phyloP scores from a whole-genome alignment of 1,140 invertebrate genomes.

The Stegodyphus dumicola region DNA sequence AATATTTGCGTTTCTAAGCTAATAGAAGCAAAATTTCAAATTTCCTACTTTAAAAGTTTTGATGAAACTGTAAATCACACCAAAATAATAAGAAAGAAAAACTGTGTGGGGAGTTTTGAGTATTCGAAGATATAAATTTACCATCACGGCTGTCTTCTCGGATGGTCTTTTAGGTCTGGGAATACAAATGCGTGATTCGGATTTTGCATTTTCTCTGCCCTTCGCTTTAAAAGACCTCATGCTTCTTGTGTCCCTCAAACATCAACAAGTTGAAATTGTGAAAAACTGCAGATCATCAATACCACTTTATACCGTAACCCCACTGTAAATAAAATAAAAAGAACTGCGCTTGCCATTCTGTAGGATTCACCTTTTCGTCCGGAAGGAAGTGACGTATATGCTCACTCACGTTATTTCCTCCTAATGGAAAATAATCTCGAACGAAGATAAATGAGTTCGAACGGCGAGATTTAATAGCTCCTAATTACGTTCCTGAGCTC shows the following conservation, averaged over 20 bases:
- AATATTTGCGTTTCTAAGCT: too few relatives aligned
- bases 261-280: background rate
- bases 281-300: slow-evolving; percentile 2
- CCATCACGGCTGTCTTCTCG: too few relatives aligned
- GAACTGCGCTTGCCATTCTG: background rate
- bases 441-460: slow-evolving; percentile 2
- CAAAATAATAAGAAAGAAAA: too few relatives aligned
- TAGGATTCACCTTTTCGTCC: background rate
- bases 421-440: slow-evolving; percentile 19
- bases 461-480: slow-evolving; percentile 1
- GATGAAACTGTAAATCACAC: too few relatives aligned
- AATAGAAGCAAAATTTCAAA: too few relatives aligned
- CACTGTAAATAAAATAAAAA: background rate
- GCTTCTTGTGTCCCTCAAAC: background rate
- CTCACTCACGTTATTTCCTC: slow-evolving; percentile 4
- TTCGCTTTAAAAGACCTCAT: background rate
- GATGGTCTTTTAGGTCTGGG: too few relatives aligned
- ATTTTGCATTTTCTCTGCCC: background rate
- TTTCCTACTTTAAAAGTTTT: too few relatives aligned
- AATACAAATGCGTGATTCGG: too few relatives aligned
- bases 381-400: background rate
- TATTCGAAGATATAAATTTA: too few relatives aligned
- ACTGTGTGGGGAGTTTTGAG: too few relatives aligned
- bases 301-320: background rate
- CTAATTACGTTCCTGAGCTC: slow-evolving; percentile 30